Evolutionary conservation across 2,113 vertebrate genomes (phyloP).

Genomic region (Polypterus senegalus): DNA sequence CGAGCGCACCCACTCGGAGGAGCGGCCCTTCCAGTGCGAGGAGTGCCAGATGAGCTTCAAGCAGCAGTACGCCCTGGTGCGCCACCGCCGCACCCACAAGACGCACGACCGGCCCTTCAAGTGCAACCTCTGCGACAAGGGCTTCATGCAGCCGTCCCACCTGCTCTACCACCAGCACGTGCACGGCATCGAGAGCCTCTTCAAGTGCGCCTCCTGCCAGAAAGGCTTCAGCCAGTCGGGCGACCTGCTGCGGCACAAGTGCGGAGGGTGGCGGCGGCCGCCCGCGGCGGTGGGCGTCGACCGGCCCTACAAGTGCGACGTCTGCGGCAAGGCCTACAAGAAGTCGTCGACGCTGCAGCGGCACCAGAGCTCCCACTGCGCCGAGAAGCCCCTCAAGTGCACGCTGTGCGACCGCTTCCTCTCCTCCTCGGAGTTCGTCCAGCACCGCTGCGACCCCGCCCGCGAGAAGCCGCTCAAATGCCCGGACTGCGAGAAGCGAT

Average conservation of each 20-base stretch:
- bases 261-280: conserved; percentile 53
- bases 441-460: conserved; percentile 86
- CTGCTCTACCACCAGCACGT: conserved; percentile 93
- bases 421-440: conserved; percentile 87
- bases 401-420: conserved; percentile 91
- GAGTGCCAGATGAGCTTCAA: conserved; percentile 98
- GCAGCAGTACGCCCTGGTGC: conserved; percentile 85
- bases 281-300: conserved; percentile 57
- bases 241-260: conserved; percentile 86
- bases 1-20: conserved; percentile 88
- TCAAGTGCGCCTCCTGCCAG: conserved; percentile 91
- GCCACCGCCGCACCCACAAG: conserved; percentile 86
- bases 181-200: conserved; percentile 89
- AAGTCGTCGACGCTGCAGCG: conserved; percentile 85
- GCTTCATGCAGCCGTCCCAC: conserved; percentile 87
- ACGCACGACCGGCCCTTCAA: conserved; percentile 65
- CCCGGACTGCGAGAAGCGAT: conserved; percentile 88
- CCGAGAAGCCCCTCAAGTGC: conserved; percentile 90
- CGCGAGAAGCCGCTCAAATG: conserved; percentile 91
- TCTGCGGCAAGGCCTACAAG: conserved; percentile 94
- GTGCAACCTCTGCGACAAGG: conserved; percentile 91
- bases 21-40: conserved; percentile 92
- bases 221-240: conserved; percentile 93
- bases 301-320: conserved; percentile 84
- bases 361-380: conserved; percentile 82